Evolutionary conservation across 2,888 invertebrate species (phyloP), one percentile per base, ranked within the genome.

Genomic region (Ormia ochracea): DNA sequence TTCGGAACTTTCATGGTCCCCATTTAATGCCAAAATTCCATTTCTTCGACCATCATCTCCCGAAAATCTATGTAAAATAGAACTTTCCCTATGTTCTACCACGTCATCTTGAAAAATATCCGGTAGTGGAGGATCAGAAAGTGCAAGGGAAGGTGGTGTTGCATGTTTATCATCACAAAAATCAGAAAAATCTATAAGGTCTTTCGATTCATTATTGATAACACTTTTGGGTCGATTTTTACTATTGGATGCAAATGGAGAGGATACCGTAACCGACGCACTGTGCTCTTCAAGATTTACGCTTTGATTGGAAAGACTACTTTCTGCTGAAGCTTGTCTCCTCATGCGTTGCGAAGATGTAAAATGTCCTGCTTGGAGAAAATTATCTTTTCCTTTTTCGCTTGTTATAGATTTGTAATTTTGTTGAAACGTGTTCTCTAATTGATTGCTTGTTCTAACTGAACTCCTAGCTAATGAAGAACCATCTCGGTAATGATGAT

Each of bases 221-320:
- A 23, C 54, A 38, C 54, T 81, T 75, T 10, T 79, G 43, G 63
- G 69, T 4, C 45, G 65, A 19, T 68, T 79, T 75, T 76, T 73
- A 4, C 61, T 54, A 28, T 66, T 59, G 12, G 43, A 6, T 2
- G 31, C 50, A 52, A 74, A 66, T 3, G 65, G 54, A 9, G 63
- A 54, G 0, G 75, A 41, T 17, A 59, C 5, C 52, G 61, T 72
- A 14, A 28, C 70, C n/a, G 36, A 76, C 5, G 41, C 14, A 4
- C 43, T 66, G 9, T 82, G 79, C 43, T 90, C 90, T 61, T 90
- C 90, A 58, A 88, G 82, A 69, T 87, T 89, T 12, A 87, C 82
- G 75, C 90, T 90, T 77, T 90, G 90, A 84, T 89, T 90, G 33
- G 90, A 90, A 28, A 90, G 88, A 82, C 89, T 90, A 69, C 90